phyloP scores from a whole-genome alignment of 2,797 vertebrate genomes.

The Protonibea diacanthus region DNA sequence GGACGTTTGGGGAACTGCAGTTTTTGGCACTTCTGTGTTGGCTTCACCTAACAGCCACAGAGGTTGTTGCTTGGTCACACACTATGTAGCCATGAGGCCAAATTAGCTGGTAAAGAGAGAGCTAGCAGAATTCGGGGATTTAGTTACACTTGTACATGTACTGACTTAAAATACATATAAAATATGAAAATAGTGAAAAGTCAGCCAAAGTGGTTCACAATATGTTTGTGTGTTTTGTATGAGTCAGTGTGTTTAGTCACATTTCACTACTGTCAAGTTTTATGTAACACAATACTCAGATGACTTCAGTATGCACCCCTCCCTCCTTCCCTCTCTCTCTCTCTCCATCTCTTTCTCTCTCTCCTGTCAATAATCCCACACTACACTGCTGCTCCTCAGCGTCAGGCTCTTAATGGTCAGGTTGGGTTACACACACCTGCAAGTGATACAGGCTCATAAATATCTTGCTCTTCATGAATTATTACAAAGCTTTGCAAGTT shows the following conservation, averaged over 20 bases:
- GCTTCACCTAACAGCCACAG: no score
- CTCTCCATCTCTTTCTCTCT: not conserved
- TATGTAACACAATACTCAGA: slow-evolving; percentile 12
- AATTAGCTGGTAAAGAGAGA: no score
- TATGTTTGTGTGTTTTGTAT: not conserved
- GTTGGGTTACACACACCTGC: slow-evolving; percentile 77
- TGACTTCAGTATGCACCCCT: not conserved
- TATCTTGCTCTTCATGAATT: slow-evolving; percentile 79
- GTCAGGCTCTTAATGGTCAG: slow-evolving; percentile 34
- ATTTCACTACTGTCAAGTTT: not conserved
- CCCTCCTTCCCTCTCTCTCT: not conserved
- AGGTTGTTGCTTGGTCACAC: no score
- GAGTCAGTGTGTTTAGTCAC: not conserved
- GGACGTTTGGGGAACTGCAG: no score
- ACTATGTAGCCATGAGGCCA: no score
- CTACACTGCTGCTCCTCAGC: not conserved
- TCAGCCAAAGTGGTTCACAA: no score
- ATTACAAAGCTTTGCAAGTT: slow-evolving; percentile 57
- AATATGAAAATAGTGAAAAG: no score
- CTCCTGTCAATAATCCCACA: not conserved
- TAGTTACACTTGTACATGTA: no score
- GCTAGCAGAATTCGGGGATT: no score
- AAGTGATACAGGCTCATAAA: slow-evolving; percentile 71
- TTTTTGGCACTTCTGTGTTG: no score
- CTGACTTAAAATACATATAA: no score